Conservation (phyloP, 2,113 vertebrate species). For the Esox niger region DNA sequence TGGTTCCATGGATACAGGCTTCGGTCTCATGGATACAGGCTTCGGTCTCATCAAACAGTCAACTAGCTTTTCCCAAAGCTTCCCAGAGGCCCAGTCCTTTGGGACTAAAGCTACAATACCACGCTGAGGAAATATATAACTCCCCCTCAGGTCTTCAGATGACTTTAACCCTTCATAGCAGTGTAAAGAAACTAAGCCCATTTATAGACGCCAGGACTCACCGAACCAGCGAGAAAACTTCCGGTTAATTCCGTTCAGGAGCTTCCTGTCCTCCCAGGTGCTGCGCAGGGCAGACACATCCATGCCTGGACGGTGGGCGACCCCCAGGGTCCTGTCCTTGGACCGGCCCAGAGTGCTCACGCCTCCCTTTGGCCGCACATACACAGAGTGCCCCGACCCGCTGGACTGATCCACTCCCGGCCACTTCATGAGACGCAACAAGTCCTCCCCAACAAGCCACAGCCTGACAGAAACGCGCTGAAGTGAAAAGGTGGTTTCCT, state of each 20-base stretch:
- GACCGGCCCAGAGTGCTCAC: constrained; percentile 17
- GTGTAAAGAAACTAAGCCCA: background rate
- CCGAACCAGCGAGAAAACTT: constrained; percentile 47
- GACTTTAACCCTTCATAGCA: background rate
- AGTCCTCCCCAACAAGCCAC: background rate
- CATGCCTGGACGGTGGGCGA: constrained; percentile 21
- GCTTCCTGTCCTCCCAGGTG: constrained; percentile 25
- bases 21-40: background rate
- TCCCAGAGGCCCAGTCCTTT: background rate
- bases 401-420: too few species aligned
- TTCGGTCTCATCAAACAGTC: background rate
- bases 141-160: background rate
- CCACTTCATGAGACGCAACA: background rate
- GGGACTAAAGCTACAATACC: background rate
- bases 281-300: background rate
- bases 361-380: background rate
- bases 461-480: background rate
- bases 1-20: background rate
- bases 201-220: constrained; percentile 39
- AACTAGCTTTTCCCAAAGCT: background rate
- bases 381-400: background rate
- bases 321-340: constrained; percentile 15
- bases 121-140: constrained; percentile 1
- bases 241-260: constrained; percentile 27
- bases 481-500: too few species aligned